Evolutionary conservation across 2,113 vertebrate species (phyloP).

Genomic region (Pungitius pungitius): DNA sequence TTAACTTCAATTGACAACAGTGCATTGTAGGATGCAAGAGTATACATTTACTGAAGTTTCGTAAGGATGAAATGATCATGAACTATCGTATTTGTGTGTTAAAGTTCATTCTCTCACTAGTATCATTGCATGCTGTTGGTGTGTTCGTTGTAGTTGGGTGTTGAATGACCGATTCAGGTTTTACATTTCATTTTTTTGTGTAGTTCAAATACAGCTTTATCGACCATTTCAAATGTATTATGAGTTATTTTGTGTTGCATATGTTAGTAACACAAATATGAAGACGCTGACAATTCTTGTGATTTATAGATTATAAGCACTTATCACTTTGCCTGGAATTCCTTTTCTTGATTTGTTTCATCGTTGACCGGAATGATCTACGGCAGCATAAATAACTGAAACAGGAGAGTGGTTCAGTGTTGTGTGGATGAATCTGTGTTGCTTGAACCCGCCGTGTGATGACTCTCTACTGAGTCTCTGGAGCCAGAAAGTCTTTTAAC

Average conservation of each 20-base stretch:
- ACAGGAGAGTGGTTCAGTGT: slow-evolving; percentile 1
- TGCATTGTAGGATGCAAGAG: not conserved
- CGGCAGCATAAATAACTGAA: not conserved
- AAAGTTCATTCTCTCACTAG: not conserved
- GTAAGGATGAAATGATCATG: not conserved
- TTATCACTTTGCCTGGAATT: not conserved
- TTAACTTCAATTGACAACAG: too few species aligned
- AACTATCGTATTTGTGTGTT: not conserved
- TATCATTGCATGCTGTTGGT: not conserved
- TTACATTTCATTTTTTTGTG: too few species aligned
- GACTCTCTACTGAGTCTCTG: slow-evolving; percentile 43
- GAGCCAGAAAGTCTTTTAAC: slow-evolving; percentile 69
- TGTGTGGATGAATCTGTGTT: slow-evolving; percentile 15
- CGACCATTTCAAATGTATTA: not conserved
- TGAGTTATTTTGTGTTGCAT: not conserved
- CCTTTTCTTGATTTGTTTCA: not conserved
- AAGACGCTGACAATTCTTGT: not conserved
- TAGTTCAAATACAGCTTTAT: not conserved
- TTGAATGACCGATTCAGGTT: not conserved
- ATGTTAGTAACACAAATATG: not conserved
- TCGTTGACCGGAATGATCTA: not conserved
- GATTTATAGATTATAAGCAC: not conserved
- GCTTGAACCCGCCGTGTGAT: slow-evolving; percentile 22
- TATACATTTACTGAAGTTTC: not conserved
- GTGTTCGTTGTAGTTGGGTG: not conserved